Evolutionary conservation across 2,113 vertebrate species (phyloP), one percentile per base, ranked within the genome.

Genomic region (Elephas maximus): DNA sequence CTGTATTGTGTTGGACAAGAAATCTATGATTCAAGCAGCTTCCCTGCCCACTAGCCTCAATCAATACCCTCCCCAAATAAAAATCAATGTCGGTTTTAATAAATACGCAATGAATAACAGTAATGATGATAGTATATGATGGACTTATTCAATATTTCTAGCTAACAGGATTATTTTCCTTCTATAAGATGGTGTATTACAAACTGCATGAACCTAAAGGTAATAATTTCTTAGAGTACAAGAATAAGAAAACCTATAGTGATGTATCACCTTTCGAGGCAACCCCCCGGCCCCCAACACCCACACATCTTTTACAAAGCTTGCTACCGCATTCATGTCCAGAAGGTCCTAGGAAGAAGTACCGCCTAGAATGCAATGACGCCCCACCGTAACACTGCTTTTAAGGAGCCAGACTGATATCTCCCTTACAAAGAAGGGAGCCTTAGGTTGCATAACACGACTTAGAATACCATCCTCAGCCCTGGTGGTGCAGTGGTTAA

Each of bases 11-110:
- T 89, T 44, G 30, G 90, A 93, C 96, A 94, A 97, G 94, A 71
- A 88, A 97, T 93, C 84, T 80, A 37, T 37, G 96, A 97, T 89
- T 95, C 93, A 84, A 48, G 67, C 24, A 45, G 60, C 76, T 89
- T 96, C 96, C 86, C 92, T 97, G 86, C 92, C 91, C 85, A 84
- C 94, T 88, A 86, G 26, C 48, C 51, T 74, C 73, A 92, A 96
- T 98, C 98, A 84, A 97, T 98, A 96, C 57, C 15, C 45, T 48
- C 6, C 14, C 81, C 69, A 74, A 93, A 87, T 60, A 95, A 95
- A 96, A 98, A 97, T 98, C 97, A 83, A 97, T 97, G 78, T 93
- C 97, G 94, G 89, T 96, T 98, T 98, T 98, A 97, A 97, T 96
- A 98, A 97, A 94, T 89, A 51, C 15, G 57, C 51, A 84, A 88